These are phyloP conservation scores for Cephus runcator DNA, from an alignment of 2,888 invertebrate species.

Conservation along the genomic window DNA sequence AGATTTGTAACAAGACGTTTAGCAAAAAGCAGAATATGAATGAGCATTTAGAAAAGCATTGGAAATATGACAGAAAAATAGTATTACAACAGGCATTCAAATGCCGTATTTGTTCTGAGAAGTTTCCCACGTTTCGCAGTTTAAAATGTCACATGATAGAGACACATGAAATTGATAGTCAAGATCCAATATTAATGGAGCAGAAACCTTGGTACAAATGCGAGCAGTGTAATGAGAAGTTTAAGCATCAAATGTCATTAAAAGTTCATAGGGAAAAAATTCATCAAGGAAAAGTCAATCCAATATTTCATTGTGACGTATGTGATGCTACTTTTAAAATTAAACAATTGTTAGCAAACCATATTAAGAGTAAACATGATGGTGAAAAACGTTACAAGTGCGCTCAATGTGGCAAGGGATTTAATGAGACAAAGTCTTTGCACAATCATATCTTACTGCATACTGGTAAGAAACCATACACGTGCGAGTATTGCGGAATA, in stretches of 20 bases:
- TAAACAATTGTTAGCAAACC: conserved; percentile 38
- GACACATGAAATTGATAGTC: conserved; percentile 30
- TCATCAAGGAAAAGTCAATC: conserved; percentile 36
- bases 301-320: conserved; percentile 32
- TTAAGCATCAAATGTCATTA: conserved; percentile 44
- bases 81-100: conserved; percentile 30
- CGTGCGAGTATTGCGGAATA: conserved; percentile 35
- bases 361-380: conserved; percentile 38
- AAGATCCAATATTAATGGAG: conserved; percentile 35
- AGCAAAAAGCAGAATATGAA: conserved; percentile 44
- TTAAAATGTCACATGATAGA: conserved; percentile 38
- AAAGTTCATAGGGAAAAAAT: conserved; percentile 39
- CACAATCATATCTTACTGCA: conserved; percentile 39
- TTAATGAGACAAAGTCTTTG: conserved; percentile 38
- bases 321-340: conserved; percentile 32
- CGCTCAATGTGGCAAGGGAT: conserved; percentile 37
- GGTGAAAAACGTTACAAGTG: conserved; percentile 41
- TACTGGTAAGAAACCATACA: conserved; percentile 36
- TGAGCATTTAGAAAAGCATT: conserved; percentile 44
- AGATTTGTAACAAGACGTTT: conserved; percentile 38
- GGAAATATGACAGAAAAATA: conserved; percentile 38
- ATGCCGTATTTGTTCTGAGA: conserved; percentile 33
- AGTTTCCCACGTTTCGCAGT: conserved; percentile 39
- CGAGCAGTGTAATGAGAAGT: conserved; percentile 35
- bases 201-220: conserved; percentile 42